phyloP scores from a whole-genome alignment of 2,888 invertebrate species.

The Pyrgus malvae region DNA sequence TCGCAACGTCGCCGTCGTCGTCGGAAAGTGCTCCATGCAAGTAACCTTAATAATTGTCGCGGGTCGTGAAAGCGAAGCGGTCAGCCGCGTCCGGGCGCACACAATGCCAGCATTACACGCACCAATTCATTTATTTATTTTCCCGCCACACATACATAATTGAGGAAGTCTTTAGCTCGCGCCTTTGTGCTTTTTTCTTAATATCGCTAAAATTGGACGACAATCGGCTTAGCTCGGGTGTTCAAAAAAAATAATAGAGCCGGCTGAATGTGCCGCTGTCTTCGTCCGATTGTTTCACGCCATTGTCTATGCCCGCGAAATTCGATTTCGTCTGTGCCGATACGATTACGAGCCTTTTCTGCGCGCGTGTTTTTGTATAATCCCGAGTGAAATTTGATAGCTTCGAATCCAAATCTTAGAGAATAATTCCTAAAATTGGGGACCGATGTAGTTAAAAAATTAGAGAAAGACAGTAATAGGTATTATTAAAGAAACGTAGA shows the following conservation, averaged over 20 bases:
- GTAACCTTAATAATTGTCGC: constrained; percentile 17
- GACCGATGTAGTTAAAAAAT: background rate
- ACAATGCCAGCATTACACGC: constrained; percentile 31
- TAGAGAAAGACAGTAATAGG: background rate
- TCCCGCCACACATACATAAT: constrained; percentile 56
- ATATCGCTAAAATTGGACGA: constrained; percentile 47
- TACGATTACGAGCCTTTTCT: constrained; percentile 38
- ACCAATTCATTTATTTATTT: constrained; percentile 49
- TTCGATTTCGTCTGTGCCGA: constrained; percentile 44
- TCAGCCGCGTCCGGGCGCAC: constrained; percentile 24
- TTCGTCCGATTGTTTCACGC: constrained; percentile 34
- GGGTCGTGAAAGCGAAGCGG: constrained; percentile 25
- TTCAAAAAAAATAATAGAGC: constrained; percentile 29
- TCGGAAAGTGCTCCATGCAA: constrained; percentile 7
- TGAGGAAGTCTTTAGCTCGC: constrained; percentile 68
- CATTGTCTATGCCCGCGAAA: constrained; percentile 47
- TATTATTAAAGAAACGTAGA: no score
- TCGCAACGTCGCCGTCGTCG: constrained; percentile 15
- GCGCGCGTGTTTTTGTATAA: constrained; percentile 37
- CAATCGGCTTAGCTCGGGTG: constrained; percentile 42
- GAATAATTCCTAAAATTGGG: constrained; percentile 19
- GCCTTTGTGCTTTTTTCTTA: constrained; percentile 46
- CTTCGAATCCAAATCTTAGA: constrained; percentile 20
- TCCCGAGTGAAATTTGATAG: constrained; percentile 33
- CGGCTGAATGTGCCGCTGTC: constrained; percentile 33